phyloP scores from a whole-genome alignment of 2,113 vertebrate genomes.

The Microcebus murinus region DNA sequence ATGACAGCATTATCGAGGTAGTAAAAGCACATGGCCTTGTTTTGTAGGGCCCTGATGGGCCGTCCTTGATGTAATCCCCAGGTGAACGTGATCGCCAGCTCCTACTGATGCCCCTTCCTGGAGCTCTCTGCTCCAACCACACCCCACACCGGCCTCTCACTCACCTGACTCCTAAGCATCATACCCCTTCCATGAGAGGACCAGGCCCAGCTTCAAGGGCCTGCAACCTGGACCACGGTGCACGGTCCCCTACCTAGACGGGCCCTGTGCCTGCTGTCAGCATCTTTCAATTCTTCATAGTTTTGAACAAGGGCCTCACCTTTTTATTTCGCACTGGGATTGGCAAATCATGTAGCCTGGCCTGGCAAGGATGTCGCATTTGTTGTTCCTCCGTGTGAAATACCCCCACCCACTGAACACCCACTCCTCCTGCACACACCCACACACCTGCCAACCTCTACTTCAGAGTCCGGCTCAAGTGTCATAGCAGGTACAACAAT shows the following conservation, averaged over 20 bases:
- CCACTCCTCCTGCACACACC: neutral
- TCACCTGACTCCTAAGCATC: neutral
- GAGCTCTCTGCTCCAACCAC: neutral
- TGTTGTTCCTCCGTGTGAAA: neutral
- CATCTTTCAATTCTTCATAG: neutral
- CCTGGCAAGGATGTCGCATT: neutral
- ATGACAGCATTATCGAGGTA: neutral
- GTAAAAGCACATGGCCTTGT: neutral
- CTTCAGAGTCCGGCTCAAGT: neutral
- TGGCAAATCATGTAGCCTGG: neutral
- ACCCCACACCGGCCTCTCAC: neutral
- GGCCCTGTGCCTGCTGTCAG: neutral
- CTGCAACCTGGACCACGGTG: fast-evolving
- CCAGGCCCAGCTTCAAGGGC: neutral
- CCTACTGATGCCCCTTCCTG: neutral
- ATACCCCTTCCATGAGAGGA: neutral
- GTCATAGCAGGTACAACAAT: neutral
- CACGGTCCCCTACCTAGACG: neutral
- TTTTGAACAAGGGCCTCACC: neutral
- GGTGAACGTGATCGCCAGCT: neutral
- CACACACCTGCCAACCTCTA: neutral
- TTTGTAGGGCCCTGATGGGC: neutral
- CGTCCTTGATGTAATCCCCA: neutral
- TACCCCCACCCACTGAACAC: fast-evolving
- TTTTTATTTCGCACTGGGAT: neutral